These are phyloP conservation scores for Drosophila suboccidentalis DNA, from an alignment of 2,888 invertebrate genomes.

Conservation along the genomic window DNA sequence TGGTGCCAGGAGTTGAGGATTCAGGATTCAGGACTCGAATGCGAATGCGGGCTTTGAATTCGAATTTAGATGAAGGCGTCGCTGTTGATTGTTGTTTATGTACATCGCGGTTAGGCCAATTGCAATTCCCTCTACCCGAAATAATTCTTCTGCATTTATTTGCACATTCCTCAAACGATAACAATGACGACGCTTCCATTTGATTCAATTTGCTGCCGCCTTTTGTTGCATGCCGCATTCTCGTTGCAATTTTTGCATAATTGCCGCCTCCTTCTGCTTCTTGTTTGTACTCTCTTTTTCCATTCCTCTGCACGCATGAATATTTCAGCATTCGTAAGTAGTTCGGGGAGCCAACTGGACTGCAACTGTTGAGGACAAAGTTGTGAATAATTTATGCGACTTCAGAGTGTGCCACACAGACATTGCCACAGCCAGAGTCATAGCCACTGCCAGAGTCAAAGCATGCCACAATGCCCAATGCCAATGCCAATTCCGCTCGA, in stretches of 20 bases:
- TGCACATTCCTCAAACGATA: constrained; percentile 21
- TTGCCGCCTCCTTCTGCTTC: constrained; percentile 31
- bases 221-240: constrained; percentile 34
- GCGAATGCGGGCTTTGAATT: constrained; percentile 2
- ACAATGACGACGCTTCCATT: constrained; percentile 33
- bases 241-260: constrained; percentile 51
- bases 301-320: constrained; percentile 58
- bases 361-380: constrained; percentile 54
- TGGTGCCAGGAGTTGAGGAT: constrained; percentile 2
- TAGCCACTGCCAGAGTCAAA: background rate
- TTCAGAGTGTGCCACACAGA: constrained; percentile 38
- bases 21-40: background rate
- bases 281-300: background rate
- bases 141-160: constrained; percentile 10
- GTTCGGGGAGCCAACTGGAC: constrained; percentile 22
- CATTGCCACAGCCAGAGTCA: constrained; percentile 19
- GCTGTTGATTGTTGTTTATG: constrained; percentile 27
- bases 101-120: constrained; percentile 37
- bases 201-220: constrained; percentile 32
- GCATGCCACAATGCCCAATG: constrained; percentile 11
- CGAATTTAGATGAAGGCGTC: background rate
- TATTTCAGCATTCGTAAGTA: constrained; percentile 58
- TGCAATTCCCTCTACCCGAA: constrained; percentile 10
- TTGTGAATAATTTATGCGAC: constrained; percentile 70
- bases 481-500: constrained; percentile 35